Conservation (phyloP, 2,113 vertebrate genomes). For the Eurystomus gularis region DNA sequence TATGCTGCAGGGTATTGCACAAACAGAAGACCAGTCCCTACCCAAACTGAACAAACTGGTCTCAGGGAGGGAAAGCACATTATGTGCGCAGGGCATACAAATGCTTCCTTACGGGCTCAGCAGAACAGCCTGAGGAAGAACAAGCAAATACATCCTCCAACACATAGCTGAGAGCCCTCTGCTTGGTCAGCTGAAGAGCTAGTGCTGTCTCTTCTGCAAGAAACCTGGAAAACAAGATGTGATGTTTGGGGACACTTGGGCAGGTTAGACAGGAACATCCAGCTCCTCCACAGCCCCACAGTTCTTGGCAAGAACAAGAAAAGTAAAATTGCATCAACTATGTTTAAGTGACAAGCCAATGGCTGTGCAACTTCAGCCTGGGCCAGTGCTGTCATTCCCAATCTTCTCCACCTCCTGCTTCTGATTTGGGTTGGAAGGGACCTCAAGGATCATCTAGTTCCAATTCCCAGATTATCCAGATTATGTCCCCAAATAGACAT, state of each 20-base stretch:
- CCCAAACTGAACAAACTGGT: neutral
- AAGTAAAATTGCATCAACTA: neutral
- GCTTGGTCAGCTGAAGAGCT: neutral
- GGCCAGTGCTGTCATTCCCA: neutral
- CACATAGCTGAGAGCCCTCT: accelerated
- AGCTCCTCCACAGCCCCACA: neutral
- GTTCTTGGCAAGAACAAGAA: neutral
- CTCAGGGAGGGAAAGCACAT: neutral
- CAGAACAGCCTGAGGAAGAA: neutral
- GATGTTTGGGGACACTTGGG: neutral
- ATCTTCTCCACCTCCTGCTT: neutral
- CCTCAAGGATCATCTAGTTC: too few species aligned
- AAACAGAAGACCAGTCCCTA: neutral
- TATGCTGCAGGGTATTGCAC: neutral
- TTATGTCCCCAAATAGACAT: neutral
- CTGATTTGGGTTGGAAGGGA: too few species aligned
- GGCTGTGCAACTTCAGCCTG: neutral
- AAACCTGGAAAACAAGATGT: neutral
- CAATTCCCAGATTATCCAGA: neutral
- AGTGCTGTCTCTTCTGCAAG: neutral
- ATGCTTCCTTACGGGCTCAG: neutral
- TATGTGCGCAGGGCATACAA: neutral
- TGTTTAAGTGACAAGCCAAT: neutral
- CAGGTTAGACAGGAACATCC: neutral
- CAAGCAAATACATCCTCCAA: neutral